These are phyloP conservation scores for Brachymystax lenok DNA, from an alignment of 2,797 vertebrate genomes.

Conservation along the genomic window DNA sequence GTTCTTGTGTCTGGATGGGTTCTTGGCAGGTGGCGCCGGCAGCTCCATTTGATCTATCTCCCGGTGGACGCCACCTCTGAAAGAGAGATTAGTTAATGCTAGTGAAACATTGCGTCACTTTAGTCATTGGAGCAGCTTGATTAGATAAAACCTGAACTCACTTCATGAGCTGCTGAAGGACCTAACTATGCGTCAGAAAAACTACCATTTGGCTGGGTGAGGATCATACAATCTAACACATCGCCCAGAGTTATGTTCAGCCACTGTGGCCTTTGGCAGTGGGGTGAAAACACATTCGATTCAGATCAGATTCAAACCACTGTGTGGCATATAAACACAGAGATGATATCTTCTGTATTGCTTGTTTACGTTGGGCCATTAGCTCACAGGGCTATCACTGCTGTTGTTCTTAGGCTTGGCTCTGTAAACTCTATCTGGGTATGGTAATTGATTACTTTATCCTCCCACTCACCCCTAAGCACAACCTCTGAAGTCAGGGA, in stretches of 20 bases:
- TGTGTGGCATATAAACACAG: background rate
- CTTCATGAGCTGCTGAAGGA: conserved; percentile 13
- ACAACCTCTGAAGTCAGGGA: background rate
- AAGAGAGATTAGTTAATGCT: background rate
- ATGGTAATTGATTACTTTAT: background rate
- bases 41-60: background rate
- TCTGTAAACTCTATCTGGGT: background rate
- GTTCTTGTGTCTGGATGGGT: background rate
- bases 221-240: background rate
- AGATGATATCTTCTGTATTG: background rate
- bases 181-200: background rate
- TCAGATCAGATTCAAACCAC: background rate
- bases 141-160: conserved; percentile 13
- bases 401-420: background rate
- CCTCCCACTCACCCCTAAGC: background rate
- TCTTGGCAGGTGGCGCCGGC: background rate
- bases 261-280: conserved; percentile 2
- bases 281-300: background rate
- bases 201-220: background rate
- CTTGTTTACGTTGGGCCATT: background rate
- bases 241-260: background rate
- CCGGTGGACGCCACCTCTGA: too few species aligned
- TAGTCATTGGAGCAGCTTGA: conserved; percentile 7
- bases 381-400: background rate
- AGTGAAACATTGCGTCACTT: background rate